Conservation (phyloP, 2,888 invertebrate species). For the Agrochola macilenta region DNA sequence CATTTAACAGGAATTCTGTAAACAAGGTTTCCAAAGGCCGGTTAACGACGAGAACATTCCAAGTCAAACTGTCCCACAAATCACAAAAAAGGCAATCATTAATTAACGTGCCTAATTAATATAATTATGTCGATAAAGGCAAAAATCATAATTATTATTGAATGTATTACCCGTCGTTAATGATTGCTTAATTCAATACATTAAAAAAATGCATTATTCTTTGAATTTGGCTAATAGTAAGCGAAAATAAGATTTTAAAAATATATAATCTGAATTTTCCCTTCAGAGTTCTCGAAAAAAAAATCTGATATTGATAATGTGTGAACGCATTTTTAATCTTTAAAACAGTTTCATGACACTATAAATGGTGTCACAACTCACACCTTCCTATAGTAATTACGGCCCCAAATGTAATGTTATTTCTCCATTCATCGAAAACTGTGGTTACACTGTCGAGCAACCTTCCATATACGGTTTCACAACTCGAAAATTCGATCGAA, state of each 20-base stretch:
- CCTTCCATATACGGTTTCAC: constrained; percentile 76
- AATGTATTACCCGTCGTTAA: not conserved
- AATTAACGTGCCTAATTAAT: not conserved
- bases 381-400: constrained; percentile 32
- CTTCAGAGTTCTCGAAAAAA: not conserved
- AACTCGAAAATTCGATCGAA: constrained; percentile 71
- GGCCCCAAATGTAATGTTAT: constrained; percentile 37
- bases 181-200: not conserved
- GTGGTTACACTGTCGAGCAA: constrained; percentile 57
- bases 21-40: not conserved
- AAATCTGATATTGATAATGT: not conserved
- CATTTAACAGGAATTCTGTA: not conserved
- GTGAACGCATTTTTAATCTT: constrained; percentile 1
- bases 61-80: not conserved
- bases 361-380: constrained; percentile 16
- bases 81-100: not conserved
- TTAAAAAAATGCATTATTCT: not conserved
- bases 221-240: not conserved
- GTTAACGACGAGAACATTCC: not conserved
- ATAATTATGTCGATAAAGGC: not conserved
- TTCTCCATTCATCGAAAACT: constrained; percentile 45
- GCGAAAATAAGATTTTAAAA: not conserved
- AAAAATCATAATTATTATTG: not conserved
- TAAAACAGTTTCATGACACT: not conserved
- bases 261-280: not conserved